Evolutionary conservation across 1,140 invertebrate genomes (phyloP), one percentile per base, ranked within the genome.

Genomic region (Cecropterus lyciades): DNA sequence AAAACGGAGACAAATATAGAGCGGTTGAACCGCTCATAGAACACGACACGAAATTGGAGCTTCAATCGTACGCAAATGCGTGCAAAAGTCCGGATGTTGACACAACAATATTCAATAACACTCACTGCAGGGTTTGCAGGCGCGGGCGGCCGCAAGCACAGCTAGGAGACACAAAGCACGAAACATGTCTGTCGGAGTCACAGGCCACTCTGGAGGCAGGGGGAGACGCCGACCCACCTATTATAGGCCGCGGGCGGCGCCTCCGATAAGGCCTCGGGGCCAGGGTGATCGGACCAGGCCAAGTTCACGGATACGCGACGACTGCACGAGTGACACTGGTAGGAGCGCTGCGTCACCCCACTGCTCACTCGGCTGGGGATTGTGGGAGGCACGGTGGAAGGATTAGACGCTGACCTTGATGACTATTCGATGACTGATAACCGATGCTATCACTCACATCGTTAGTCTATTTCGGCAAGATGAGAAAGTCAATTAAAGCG

Each of bases 231-330:
- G 80, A 79, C 86, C 82, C 85, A 80, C 78, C 87, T 91, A 90
- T 91, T 91, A 91, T 91, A 91, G 86, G 85, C 85, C 84, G 88
- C 79, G 82, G 84, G 85, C 85, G 84, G 82, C 87, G 87, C 79
- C 85, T 85, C 84, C 78, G 84, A 87, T 87, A 87, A 87, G 80
- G 79, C 79, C 79, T 86, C 84, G 78, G 84, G 86, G 88, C 86
- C 86, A 89, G 85, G 85, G 85, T 87, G 80, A 87, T 79, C 70
- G 75, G 80, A 77, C 69, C 84, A 78, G 84, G 86, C 85, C 85
- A 89, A 89, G 85, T 89, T 91, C 88, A 91, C 85, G 85, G 86
- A 84, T 79, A 90, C 85, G 80, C 85, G 76, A 56, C 82, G 74
- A 85, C 82, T 72, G 79, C 77, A 75, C 80, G 80, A 84, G 72